These are phyloP conservation scores for Galago senegalensis DNA, from an alignment of 2,797 vertebrate genomes.

Conservation along the genomic window DNA sequence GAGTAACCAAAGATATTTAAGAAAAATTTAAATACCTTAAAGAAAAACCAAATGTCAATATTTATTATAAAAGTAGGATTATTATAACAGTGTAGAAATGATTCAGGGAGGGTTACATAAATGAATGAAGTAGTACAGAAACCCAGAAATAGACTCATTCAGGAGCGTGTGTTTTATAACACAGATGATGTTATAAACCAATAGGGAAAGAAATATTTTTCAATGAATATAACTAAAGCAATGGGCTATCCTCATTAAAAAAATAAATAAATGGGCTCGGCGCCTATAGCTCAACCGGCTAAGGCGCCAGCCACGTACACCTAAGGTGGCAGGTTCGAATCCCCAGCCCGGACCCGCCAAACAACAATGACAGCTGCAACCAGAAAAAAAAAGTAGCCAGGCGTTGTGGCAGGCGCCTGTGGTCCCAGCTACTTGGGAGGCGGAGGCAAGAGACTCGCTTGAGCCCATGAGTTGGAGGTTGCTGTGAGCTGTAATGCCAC, in stretches of 20 bases:
- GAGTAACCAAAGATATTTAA: constrained; percentile 44
- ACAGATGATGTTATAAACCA: not conserved
- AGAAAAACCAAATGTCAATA: constrained; percentile 24
- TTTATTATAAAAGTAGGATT: not conserved
- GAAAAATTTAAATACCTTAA: not conserved
- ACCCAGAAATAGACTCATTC: constrained; percentile 1
- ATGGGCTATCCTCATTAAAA: not conserved
- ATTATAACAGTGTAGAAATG: not conserved
- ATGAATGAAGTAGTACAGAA: constrained; percentile 2
- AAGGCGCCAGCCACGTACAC: too few relatives aligned
- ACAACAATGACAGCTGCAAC: too few relatives aligned
- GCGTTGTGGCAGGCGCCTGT: too few relatives aligned
- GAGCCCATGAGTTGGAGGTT: too few relatives aligned
- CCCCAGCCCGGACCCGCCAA: too few relatives aligned
- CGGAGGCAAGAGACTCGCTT: too few relatives aligned
- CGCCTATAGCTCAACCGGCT: too few relatives aligned
- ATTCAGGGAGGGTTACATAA: not conserved
- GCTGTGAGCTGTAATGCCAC: too few relatives aligned
- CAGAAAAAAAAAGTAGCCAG: too few relatives aligned
- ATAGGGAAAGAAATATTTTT: not conserved
- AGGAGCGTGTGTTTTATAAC: not conserved
- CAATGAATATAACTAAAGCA: constrained; percentile 20
- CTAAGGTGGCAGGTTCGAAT: too few relatives aligned
- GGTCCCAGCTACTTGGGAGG: too few relatives aligned
- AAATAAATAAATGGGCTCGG: not conserved